Base-by-base conservation (phyloP, 2,888 invertebrate species). In the Unio delphinus region DNA sequence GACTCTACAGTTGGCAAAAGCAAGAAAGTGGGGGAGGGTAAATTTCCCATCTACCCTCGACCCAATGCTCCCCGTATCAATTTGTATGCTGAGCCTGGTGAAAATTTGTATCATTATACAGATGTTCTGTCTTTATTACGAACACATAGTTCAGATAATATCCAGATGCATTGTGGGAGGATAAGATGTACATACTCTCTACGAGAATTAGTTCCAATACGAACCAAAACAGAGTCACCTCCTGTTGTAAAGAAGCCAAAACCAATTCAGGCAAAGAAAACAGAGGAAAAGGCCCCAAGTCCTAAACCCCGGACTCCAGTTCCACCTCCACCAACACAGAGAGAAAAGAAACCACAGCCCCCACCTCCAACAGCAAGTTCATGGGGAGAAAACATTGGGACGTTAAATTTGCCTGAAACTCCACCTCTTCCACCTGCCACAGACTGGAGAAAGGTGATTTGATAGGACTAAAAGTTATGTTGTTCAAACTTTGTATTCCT, bases 151-250 rank as follows among this genome's bases (percentile, higher is more conserved):
- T 79, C 82, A 20, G 86, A 85, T 66, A 83, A 83, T 67, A 77
- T 84, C 7, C 80, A 84, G 79, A 87, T 87, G 87, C 88, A 88
- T 75, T 88, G 88, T 80, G 88, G 88, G 58, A 72, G 86, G 45
- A 79, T 88, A 70, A 78, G 86, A 15, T 82, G 78, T 68, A 82
- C 70, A 30, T 85, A 83, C 68, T 78, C 84, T 4, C 67, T 86
- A n/a, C 67, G 77, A 57, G 86, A 80, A 66, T 63, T 80, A 56
- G 67, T 77, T 18, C 73, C 78, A 17, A n/a, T 45, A 55, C 64
- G 59, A 64, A 72, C 78, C 6, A 75, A 68, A 58, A 72, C 75
- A 18, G 71, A 68, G 30, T 68, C 75, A 11, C 76, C 79, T 2
- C 45, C 58, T 28, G n/a, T 15, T 15, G n/a, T 34, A 5, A 63